Base-by-base conservation (phyloP, 2,797 vertebrate genomes). In the Buceros bicornis region DNA sequence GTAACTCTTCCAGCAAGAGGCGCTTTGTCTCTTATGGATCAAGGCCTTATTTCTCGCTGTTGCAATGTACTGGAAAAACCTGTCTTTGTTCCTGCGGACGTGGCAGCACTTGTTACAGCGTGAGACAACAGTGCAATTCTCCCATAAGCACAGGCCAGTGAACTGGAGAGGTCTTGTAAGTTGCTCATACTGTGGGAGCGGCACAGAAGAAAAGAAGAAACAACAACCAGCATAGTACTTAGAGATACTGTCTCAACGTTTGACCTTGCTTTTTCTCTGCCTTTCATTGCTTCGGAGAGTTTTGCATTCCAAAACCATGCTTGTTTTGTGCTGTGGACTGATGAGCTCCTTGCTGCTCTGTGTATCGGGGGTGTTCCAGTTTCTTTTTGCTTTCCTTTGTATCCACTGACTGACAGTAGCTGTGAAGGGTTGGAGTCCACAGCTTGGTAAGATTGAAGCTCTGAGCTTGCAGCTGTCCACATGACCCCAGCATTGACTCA, bases 381-480 rank as follows among this genome's bases (percentile, higher is more conserved):
- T 78, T 51, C 17, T 56, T 8, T 22, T 70, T 25, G 10, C 14
- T 53, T 74, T 78, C n/a, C 47, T 60, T 56, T 5, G 7, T 48
- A 6, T 0, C 72, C 10, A 4, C 11, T 1, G 8, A 15, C 31
- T 1, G 3, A n/a, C 8, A 40, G 24, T 26, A 31, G 4, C 37
- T 67, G 26, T 53, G 20, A 10, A 9, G 17, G 19, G 12, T 65
- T 6, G 8, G 21, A 69, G 20, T 79, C 42, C 13, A 33, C 42
- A 72, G 21, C 25, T 48, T 54, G 15, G 25, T 28, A 37, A 69
- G 14, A 40, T 53, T 13, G 9, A 9, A 35, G 21, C 11, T 57
- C 40, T 77, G 24, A 84, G 25, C 3, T 64, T 58, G 2, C 0
- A 54, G 1, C 4, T 28, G 8, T 42, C 31, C 50, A 17, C 29